A percentile compares a stretch with the other conserved stretches of the same genome.
phyloP scores from a whole-genome alignment of 1,140 invertebrate genomes.

The Pectinophora gossypiella region DNA sequence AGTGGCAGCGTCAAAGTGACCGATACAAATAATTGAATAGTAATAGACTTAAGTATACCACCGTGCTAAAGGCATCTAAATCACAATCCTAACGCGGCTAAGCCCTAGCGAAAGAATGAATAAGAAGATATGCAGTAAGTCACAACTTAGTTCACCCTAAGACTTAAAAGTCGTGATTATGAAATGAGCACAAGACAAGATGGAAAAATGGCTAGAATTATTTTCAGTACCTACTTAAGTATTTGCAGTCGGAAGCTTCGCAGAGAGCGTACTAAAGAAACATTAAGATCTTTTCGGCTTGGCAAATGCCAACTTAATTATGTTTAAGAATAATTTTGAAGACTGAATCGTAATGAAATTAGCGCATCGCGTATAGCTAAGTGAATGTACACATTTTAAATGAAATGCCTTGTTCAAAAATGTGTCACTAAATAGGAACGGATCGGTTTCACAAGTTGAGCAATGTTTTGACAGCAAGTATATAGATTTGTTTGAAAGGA shows the following conservation, averaged over 20 bases:
- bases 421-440: too few species aligned
- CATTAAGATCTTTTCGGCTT: too few species aligned
- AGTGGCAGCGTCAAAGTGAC: conserved; percentile 35
- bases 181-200: conserved; percentile 5
- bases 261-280: too few species aligned
- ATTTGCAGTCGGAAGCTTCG: too few species aligned
- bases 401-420: too few species aligned
- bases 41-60: conserved; percentile 31
- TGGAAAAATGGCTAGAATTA: background rate
- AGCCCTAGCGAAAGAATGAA: conserved; percentile 45
- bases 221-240: too few species aligned
- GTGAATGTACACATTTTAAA: too few species aligned
- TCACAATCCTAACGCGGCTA: conserved; percentile 59
- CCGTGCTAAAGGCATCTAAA: conserved; percentile 64
- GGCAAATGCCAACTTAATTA: too few species aligned
- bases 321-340: too few species aligned
- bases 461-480: conserved; percentile 20
- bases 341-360: too few species aligned
- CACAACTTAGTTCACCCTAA: conserved; percentile 46
- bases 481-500: too few species aligned
- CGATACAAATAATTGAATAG: background rate
- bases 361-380: too few species aligned
- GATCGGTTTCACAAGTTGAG: conserved; percentile 31
- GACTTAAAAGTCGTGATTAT: background rate
- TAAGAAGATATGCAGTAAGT: conserved; percentile 63